Conservation (phyloP, 1,140 invertebrate genomes). For the Myzus persicae region DNA sequence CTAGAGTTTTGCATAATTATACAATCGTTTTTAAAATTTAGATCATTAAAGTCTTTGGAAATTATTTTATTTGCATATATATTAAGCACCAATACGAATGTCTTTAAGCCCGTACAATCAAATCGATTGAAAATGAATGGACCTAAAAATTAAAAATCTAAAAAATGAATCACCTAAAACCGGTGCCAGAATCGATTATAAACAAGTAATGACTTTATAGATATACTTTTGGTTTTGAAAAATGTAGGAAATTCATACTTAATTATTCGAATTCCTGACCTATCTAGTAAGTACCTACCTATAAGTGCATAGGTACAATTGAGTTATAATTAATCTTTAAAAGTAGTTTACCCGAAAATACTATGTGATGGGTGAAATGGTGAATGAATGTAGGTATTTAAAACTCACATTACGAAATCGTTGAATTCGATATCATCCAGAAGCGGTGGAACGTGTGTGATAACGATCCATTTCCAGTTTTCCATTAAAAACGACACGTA, state of each 20-base stretch:
- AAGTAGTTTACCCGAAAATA: background rate
- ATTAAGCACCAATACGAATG: background rate
- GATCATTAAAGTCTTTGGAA: too few species aligned
- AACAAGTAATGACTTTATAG: background rate
- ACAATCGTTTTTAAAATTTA: too few species aligned
- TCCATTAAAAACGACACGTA: constrained; percentile 29
- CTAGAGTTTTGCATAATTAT: too few species aligned
- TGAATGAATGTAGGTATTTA: background rate
- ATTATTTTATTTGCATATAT: too few species aligned
- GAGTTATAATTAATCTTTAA: background rate
- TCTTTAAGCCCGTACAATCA: background rate
- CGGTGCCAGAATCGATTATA: background rate
- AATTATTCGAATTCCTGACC: too few species aligned
- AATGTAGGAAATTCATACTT: background rate
- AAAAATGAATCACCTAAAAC: background rate
- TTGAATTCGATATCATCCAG: background rate
- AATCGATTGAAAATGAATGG: background rate
- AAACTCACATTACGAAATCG: background rate
- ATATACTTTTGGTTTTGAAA: background rate
- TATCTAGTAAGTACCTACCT: too few species aligned
- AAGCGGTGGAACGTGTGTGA: background rate
- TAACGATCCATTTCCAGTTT: constrained; percentile 29
- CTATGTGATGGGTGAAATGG: background rate
- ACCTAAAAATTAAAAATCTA: background rate
- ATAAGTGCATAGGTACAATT: too few species aligned